phyloP scores from a whole-genome alignment of 2,797 vertebrate genomes.

The Varecia variegata region DNA sequence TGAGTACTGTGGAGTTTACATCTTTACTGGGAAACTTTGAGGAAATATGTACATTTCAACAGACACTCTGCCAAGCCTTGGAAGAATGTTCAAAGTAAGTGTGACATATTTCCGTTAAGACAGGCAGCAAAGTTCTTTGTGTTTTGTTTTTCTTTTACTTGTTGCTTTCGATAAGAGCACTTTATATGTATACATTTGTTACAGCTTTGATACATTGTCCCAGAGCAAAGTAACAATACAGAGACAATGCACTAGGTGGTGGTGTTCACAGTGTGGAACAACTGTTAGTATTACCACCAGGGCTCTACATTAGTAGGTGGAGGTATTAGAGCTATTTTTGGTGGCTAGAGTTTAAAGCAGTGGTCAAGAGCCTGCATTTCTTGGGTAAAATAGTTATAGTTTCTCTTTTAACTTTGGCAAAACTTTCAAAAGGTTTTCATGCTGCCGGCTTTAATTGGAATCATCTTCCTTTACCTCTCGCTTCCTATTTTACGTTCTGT shows the following conservation, averaged over 20 bases:
- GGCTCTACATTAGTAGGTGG: not conserved
- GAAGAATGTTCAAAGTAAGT: constrained; percentile 97
- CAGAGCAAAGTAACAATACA: not conserved
- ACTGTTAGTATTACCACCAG: not conserved
- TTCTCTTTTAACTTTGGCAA: not conserved
- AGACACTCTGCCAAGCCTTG: constrained; percentile 91
- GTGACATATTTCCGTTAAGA: not conserved
- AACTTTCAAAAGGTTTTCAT: not conserved
- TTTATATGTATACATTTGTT: constrained; percentile 5
- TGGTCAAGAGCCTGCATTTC: not conserved
- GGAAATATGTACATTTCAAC: constrained; percentile 95
- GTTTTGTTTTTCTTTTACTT: constrained; percentile 26
- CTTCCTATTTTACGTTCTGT: constrained; percentile 29
- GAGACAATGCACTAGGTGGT: not conserved
- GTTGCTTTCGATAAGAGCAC: not conserved
- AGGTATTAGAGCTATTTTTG: not conserved
- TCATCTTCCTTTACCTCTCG: not conserved
- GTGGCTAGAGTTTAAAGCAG: not conserved
- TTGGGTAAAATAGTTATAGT: not conserved
- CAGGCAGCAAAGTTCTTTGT: not conserved
- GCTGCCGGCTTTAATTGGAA: not conserved
- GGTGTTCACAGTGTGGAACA: not conserved
- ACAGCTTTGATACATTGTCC: not conserved
- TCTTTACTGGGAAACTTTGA: constrained; percentile 95
- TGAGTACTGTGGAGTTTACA: constrained; percentile 88